A percentile compares a stretch with the other conserved stretches of the same genome.
Conservation (phyloP, 2,113 vertebrate species). For the Coreoperca whiteheadi region DNA sequence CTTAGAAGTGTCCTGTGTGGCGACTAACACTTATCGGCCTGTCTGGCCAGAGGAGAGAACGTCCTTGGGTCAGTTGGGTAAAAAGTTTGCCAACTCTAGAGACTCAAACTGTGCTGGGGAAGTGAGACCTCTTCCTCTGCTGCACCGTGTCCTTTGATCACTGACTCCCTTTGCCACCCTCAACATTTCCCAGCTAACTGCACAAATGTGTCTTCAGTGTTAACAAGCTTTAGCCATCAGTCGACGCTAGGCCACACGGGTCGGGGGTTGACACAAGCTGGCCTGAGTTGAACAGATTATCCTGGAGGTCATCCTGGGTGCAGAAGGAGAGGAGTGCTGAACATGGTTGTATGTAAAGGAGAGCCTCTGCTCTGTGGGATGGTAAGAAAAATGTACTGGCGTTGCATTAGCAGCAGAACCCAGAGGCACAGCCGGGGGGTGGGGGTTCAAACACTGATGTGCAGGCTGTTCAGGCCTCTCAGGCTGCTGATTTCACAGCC, state of each 20-base stretch:
- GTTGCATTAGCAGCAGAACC: slow-evolving; percentile 64
- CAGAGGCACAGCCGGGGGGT: slow-evolving; percentile 37
- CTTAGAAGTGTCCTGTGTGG: slow-evolving; percentile 29
- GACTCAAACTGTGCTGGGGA: slow-evolving; percentile 21
- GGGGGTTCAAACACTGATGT: slow-evolving; percentile 62
- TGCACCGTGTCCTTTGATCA: slow-evolving; percentile 39
- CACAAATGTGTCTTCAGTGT: slow-evolving; percentile 77
- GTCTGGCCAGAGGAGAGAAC: slow-evolving; percentile 31
- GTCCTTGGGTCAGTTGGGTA: slow-evolving; percentile 48
- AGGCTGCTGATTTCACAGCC: slow-evolving; percentile 70
- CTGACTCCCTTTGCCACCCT: slow-evolving; percentile 37
- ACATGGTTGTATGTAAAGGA: slow-evolving; percentile 64
- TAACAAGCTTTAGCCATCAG: slow-evolving; percentile 78
- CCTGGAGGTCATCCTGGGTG: slow-evolving; percentile 42
- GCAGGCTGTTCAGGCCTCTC: slow-evolving; percentile 54
- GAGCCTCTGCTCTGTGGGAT: slow-evolving; percentile 32
- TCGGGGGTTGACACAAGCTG: slow-evolving; percentile 30
- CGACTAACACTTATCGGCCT: slow-evolving; percentile 16
- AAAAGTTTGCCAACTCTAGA: slow-evolving; percentile 62
- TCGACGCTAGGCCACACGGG: slow-evolving; percentile 28
- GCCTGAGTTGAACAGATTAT: slow-evolving; percentile 32
- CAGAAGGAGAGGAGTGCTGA: slow-evolving; percentile 46
- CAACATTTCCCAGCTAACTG: slow-evolving; percentile 59
- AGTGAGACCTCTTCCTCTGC: slow-evolving; percentile 23
- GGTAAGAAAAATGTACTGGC: slow-evolving; percentile 39